Percentiles rank a stretch among this genome's conserved stretches.
Conservation (phyloP, 2,888 invertebrate species). For the Oxyscelio sp. region DNA sequence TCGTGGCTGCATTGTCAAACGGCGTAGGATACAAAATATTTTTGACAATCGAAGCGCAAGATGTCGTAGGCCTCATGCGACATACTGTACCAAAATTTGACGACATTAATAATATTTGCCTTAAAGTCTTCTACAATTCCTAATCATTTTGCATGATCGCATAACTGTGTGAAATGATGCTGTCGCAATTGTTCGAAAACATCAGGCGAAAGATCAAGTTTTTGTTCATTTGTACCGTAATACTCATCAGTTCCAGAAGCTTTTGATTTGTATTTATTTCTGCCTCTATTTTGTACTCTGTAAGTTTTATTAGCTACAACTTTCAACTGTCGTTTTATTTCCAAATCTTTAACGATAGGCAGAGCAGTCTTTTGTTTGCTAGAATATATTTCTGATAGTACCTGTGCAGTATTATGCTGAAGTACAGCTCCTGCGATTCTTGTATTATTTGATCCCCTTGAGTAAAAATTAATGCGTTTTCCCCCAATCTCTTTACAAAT, state of each 20-base stretch:
- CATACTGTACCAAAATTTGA: too few species aligned
- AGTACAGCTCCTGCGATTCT: background rate
- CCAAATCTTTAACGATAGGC: background rate
- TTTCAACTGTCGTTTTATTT: background rate
- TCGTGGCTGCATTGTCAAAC: too few species aligned
- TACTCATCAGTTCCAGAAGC: background rate
- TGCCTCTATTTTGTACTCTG: background rate
- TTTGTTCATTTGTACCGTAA: background rate
- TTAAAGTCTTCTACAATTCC: constrained; percentile 38
- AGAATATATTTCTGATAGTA: background rate
- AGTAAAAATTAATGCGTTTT: background rate
- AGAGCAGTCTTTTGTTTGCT: background rate
- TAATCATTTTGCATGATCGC: constrained; percentile 36
- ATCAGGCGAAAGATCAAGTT: constrained; percentile 1
- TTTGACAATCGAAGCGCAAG: too few species aligned
- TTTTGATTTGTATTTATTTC: background rate
- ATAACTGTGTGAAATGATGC: too few species aligned
- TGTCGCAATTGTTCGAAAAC: constrained; percentile 3
- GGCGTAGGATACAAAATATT: too few species aligned
- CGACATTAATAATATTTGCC: constrained; percentile 46
- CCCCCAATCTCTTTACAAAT: background rate
- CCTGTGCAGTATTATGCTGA: background rate
- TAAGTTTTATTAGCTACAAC: background rate
- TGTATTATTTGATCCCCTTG: background rate
- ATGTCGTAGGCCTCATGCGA: constrained; percentile 2